A percentile compares a stretch with the other conserved stretches of the same genome.
phyloP scores from a whole-genome alignment of 2,113 vertebrate species.

The Amazona guildingii region DNA sequence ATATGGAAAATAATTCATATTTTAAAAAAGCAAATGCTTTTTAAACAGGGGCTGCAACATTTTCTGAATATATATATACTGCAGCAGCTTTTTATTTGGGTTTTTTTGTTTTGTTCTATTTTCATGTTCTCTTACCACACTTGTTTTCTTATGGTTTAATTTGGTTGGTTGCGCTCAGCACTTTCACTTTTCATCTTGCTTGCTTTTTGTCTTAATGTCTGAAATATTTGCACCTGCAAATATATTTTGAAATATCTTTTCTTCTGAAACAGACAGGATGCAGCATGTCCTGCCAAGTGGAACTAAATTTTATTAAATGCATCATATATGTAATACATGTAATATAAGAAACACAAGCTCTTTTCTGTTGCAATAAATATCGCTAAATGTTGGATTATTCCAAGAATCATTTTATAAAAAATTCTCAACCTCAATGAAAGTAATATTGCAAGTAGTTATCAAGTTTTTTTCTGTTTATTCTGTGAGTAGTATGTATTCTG shows the following conservation, averaged over 20 bases:
- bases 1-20: neutral
- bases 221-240: neutral
- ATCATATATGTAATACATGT: neutral
- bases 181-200: neutral
- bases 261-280: neutral
- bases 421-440: neutral
- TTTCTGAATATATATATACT: neutral
- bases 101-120: neutral
- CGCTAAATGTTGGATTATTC: neutral
- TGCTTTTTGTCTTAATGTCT: neutral
- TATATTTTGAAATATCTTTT: neutral
- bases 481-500: neutral
- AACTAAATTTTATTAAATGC: neutral
- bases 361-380: neutral
- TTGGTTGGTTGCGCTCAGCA: neutral
- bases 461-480: neutral
- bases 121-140: neutral
- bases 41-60: neutral
- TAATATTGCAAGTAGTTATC: neutral
- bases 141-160: neutral
- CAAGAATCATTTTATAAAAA: neutral
- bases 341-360: neutral
- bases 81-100: neutral
- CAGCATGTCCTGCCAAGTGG: neutral
- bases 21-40: neutral